Percentiles rank a stretch among this genome's conserved stretches.
These are phyloP conservation scores for Melanerpes formicivorus DNA, from an alignment of 2,113 vertebrate species.

Conservation along the genomic window DNA sequence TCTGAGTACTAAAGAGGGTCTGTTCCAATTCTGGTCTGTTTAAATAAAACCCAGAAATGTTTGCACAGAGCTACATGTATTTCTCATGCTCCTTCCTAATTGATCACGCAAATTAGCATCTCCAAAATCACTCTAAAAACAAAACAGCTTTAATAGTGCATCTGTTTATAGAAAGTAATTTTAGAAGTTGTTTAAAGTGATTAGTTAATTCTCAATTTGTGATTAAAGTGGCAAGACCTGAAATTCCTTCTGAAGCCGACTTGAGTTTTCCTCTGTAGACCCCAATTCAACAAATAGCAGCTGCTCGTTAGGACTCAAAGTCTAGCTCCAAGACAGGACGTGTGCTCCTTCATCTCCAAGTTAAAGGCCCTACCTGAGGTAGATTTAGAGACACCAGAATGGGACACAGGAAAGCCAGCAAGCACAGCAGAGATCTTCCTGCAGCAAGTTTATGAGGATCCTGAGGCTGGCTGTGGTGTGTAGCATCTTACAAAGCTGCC, in stretches of 20 bases:
- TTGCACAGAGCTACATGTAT: constrained; percentile 27
- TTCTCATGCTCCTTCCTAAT: constrained; percentile 23
- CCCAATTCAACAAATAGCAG: background rate
- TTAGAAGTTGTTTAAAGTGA: constrained; percentile 60
- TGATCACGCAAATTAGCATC: constrained; percentile 54
- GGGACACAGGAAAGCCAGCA: background rate
- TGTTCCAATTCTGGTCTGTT: constrained; percentile 50
- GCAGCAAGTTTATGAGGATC: background rate
- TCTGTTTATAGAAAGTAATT: constrained; percentile 57
- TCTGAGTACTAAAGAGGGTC: constrained; percentile 32
- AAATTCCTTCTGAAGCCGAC: background rate
- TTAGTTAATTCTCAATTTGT: constrained; percentile 37
- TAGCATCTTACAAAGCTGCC: background rate
- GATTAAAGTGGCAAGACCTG: constrained; percentile 9
- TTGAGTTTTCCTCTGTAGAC: background rate
- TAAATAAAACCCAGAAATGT: constrained; percentile 42
- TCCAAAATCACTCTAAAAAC: constrained; percentile 59
- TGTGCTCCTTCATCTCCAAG: background rate
- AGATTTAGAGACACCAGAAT: background rate
- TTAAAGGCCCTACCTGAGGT: background rate
- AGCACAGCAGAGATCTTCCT: background rate
- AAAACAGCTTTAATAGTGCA: constrained; percentile 41
- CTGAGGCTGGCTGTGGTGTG: background rate
- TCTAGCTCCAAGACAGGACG: background rate
- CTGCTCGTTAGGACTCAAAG: background rate